Evolutionary conservation across 2,888 invertebrate genomes (phyloP).

Genomic region (Nomada ferruginata): DNA sequence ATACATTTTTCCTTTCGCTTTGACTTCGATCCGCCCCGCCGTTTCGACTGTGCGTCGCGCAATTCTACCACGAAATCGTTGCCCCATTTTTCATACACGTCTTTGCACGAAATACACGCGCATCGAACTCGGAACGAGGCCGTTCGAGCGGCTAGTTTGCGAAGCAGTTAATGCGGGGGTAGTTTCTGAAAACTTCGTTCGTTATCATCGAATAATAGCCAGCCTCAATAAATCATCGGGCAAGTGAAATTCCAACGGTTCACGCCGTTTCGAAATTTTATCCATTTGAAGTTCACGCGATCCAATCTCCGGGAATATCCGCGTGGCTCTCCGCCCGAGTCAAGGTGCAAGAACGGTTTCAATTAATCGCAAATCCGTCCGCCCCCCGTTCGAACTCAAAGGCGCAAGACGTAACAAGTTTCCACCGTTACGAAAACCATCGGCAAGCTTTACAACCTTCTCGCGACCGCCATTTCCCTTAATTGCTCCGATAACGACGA

Average conservation of each 20-base stretch:
- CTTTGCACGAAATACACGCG: too few relatives aligned
- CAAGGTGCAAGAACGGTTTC: not conserved
- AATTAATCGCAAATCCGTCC: slow-evolving; percentile 22
- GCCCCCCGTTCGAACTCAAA: not conserved
- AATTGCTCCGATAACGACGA: slow-evolving; percentile 22
- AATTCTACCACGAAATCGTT: not conserved
- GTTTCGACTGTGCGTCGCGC: not conserved
- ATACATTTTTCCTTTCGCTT: slow-evolving; percentile 13
- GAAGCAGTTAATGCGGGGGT: too few relatives aligned
- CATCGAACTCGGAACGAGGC: too few relatives aligned
- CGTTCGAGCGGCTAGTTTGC: too few relatives aligned
- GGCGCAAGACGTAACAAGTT: slow-evolving; percentile 24
- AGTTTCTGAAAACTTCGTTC: too few relatives aligned
- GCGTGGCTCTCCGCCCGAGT: not conserved
- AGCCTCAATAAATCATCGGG: too few relatives aligned
- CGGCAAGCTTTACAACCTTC: slow-evolving; percentile 9
- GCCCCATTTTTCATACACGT: too few relatives aligned
- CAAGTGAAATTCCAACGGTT: too few relatives aligned
- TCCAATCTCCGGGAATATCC: not conserved
- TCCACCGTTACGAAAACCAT: not conserved
- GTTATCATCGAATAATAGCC: too few relatives aligned
- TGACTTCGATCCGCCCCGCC: not conserved
- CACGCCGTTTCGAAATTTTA: too few relatives aligned
- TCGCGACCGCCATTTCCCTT: slow-evolving; percentile 18
- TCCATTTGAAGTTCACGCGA: too few relatives aligned